These are phyloP conservation scores for Alectura lathami DNA, from an alignment of 2,113 vertebrate genomes.

Conservation along the genomic window DNA sequence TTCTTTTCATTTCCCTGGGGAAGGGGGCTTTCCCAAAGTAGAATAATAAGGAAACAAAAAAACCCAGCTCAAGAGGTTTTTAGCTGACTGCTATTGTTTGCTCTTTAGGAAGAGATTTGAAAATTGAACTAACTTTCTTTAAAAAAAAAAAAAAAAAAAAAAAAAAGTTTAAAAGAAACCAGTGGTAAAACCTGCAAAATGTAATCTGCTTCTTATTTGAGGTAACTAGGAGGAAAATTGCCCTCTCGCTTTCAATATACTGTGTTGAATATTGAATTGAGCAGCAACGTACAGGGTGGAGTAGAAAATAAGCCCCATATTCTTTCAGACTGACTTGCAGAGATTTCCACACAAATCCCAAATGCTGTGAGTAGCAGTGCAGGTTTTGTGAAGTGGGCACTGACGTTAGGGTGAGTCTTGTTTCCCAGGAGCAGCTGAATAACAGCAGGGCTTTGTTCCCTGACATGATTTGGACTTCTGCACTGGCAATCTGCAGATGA, in stretches of 20 bases:
- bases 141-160: too few relatives aligned
- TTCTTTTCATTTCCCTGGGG: background rate
- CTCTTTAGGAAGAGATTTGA: background rate
- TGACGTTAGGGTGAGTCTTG: background rate
- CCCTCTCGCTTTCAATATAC: background rate
- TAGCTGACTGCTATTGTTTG: background rate
- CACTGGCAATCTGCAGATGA: background rate
- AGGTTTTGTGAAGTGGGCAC: background rate
- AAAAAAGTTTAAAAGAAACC: background rate
- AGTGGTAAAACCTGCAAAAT: background rate
- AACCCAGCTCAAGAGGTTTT: accelerated
- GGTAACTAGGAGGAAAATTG: background rate
- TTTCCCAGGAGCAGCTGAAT: background rate
- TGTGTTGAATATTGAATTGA: background rate
- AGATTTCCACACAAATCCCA: background rate
- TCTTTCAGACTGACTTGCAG: background rate
- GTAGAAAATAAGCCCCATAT: background rate
- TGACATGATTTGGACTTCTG: background rate
- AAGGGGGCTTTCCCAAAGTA: background rate
- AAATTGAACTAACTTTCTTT: background rate
- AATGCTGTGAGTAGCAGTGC: background rate
- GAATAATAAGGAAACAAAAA: background rate
- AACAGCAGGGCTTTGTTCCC: background rate
- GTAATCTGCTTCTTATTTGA: background rate
- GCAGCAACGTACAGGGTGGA: background rate